Evolutionary conservation across 2,888 invertebrate species (phyloP).

Genomic region (Chydorus sphaericus): DNA sequence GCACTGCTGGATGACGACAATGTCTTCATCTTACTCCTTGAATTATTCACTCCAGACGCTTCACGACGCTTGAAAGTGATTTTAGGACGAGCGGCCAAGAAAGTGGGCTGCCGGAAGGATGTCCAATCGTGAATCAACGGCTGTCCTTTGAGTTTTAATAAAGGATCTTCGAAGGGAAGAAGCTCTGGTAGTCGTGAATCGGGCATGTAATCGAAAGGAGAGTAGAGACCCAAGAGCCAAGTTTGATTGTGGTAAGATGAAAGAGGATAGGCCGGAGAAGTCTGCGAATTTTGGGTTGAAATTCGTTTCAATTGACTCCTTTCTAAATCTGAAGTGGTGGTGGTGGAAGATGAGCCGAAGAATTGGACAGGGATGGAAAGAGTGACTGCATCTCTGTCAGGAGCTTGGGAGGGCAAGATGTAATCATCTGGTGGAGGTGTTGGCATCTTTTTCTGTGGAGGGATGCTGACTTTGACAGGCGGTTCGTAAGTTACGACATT

Average conservation of each 20-base stretch:
- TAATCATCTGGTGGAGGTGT: neutral
- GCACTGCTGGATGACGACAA: neutral
- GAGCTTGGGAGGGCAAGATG: too few species aligned
- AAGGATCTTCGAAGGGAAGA: neutral
- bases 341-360: neutral
- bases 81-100: neutral
- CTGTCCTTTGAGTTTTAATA: neutral
- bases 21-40: too few species aligned
- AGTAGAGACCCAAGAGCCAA: neutral
- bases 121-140: neutral
- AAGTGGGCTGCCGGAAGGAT: neutral
- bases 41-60: too few species aligned
- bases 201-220: neutral
- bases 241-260: neutral
- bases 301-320: neutral
- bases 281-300: neutral
- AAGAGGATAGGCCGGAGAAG: neutral
- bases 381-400: neutral
- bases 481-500: neutral
- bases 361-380: neutral
- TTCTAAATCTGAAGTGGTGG: neutral
- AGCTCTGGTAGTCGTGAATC: neutral
- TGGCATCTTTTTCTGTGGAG: neutral
- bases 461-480: neutral
- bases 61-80: neutral